These are phyloP conservation scores for Ormyrus nitidulus DNA, from an alignment of 2,888 invertebrate species.

Conservation along the genomic window DNA sequence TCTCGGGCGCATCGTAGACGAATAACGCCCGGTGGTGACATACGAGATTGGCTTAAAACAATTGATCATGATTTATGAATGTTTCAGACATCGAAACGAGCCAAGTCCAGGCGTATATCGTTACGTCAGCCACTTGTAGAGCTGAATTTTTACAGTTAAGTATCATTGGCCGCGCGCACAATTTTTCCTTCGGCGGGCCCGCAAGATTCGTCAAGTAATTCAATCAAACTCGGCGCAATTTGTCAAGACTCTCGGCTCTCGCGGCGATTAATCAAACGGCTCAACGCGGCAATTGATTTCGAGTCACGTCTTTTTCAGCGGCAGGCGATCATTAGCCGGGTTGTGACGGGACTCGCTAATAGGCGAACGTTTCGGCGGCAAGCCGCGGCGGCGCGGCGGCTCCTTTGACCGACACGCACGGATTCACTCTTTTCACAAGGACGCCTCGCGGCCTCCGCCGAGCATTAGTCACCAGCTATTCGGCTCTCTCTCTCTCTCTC, in stretches of 20 bases:
- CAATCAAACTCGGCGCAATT: constrained; percentile 48
- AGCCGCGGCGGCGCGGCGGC: constrained; percentile 68
- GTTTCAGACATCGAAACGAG: constrained; percentile 17
- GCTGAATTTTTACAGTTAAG: constrained; percentile 32
- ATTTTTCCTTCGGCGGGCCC: not conserved
- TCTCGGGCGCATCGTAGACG: no score
- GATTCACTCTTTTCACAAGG: constrained; percentile 57
- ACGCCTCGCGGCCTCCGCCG: constrained; percentile 55
- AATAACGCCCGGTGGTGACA: not conserved
- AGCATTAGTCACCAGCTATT: constrained; percentile 49
- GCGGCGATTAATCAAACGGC: constrained; percentile 50
- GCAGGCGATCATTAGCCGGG: constrained; percentile 68
- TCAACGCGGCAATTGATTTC: constrained; percentile 49
- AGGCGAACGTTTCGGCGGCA: constrained; percentile 65
- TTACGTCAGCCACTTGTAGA: constrained; percentile 33
- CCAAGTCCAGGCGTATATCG: not conserved
- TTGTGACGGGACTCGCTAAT: constrained; percentile 71
- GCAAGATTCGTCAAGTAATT: constrained; percentile 44
- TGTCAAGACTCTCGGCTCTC: constrained; percentile 35
- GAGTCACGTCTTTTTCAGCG: constrained; percentile 36
- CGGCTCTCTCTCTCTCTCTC: not conserved
- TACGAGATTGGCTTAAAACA: constrained; percentile 22
- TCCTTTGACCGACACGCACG: not conserved
- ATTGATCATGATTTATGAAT: constrained; percentile 33
- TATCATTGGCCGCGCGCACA: constrained; percentile 4